A percentile compares a stretch with the other conserved stretches of the same genome.
phyloP scores from a whole-genome alignment of 2,113 vertebrate species.

The Malurus elegans region DNA sequence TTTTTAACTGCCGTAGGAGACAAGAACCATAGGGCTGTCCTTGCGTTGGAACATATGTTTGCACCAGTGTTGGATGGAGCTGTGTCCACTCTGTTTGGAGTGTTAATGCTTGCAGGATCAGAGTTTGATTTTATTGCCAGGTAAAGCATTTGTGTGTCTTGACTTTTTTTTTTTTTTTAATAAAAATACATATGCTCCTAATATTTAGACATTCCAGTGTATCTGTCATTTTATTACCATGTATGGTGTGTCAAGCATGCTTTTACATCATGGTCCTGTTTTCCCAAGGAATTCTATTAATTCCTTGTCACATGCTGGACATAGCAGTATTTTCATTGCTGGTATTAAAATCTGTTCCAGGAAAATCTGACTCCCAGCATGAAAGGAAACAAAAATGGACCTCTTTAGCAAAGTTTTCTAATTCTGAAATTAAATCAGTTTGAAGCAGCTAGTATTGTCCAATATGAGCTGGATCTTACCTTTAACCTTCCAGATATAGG shows the following conservation, averaged over 20 bases:
- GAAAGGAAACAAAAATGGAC: not conserved
- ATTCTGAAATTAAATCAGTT: not conserved
- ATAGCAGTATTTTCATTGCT: not conserved
- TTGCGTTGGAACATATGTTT: conserved; percentile 95
- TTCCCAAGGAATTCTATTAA: conserved; percentile 16
- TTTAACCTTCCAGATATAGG: not conserved
- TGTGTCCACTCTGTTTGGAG: conserved; percentile 91
- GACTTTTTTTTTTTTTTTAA: not conserved
- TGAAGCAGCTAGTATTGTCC: not conserved
- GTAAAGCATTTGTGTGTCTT: conserved; percentile 67
- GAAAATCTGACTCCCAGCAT: not conserved
- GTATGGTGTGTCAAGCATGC: not conserved
- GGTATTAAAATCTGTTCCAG: not conserved
- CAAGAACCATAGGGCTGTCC: conserved; percentile 85
- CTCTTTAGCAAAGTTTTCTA: not conserved
- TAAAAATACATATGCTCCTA: not conserved
- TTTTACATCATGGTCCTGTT: not conserved
- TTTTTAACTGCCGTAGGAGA: conserved; percentile 96
- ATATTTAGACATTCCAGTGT: not conserved
- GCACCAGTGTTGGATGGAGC: conserved; percentile 93
- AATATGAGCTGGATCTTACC: not conserved
- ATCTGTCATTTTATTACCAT: not conserved
- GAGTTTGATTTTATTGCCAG: conserved; percentile 99
- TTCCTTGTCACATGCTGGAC: not conserved
- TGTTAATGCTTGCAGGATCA: conserved; percentile 95